Evolutionary conservation across 2,113 vertebrate genomes (phyloP).

Genomic region (Tretioscincus oriximinensis): DNA sequence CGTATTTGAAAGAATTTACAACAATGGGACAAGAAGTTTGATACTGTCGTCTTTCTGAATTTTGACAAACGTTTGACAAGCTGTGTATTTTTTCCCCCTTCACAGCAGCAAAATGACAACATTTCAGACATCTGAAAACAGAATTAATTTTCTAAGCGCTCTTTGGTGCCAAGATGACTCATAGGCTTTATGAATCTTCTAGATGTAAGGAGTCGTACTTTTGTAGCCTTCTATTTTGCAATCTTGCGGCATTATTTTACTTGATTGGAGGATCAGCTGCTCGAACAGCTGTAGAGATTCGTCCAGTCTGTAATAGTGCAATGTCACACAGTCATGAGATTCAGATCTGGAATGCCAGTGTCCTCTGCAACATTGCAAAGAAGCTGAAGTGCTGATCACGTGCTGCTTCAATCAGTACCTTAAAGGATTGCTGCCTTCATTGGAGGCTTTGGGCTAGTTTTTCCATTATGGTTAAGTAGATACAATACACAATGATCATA

Average conservation of each 20-base stretch:
- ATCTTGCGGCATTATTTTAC: slow-evolving; percentile 43
- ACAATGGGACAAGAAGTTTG: slow-evolving; percentile 38
- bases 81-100: slow-evolving; percentile 17
- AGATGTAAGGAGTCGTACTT: slow-evolving; percentile 2
- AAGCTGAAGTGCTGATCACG: not conserved
- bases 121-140: slow-evolving; percentile 43
- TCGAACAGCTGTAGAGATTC: slow-evolving; percentile 30
- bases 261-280: slow-evolving; percentile 19
- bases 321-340: slow-evolving; percentile 21
- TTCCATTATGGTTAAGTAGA: not conserved
- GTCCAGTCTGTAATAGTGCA: slow-evolving; percentile 13
- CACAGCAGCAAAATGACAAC: slow-evolving; percentile 33
- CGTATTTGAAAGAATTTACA: slow-evolving; percentile 32
- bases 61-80: slow-evolving; percentile 15
- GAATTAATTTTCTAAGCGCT: slow-evolving; percentile 16
- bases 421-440: not conserved
- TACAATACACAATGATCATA: not conserved
- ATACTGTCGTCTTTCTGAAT: slow-evolving; percentile 27
- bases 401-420: not conserved
- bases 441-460: not conserved
- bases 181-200: slow-evolving; percentile 25
- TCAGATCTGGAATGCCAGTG: not conserved
- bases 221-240: slow-evolving; percentile 46
- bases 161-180: slow-evolving; percentile 25
- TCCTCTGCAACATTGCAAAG: slow-evolving; percentile 5